phyloP scores from a whole-genome alignment of 2,888 invertebrate species.

The Drosophila aldrichi region DNA sequence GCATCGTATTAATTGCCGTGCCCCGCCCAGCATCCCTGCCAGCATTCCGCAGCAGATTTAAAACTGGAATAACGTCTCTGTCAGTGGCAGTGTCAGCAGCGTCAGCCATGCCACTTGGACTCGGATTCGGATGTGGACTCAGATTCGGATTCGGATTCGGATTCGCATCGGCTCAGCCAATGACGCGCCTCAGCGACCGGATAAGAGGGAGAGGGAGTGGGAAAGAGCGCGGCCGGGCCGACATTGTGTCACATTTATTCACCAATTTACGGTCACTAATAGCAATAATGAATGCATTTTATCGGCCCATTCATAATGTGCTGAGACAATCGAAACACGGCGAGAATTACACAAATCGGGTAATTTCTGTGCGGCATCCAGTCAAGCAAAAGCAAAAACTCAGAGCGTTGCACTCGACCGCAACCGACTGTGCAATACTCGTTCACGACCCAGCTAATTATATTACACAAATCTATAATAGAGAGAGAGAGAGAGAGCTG shows the following conservation, averaged over 20 bases:
- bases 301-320: conserved; percentile 78
- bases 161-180: conserved; percentile 44
- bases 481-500: no score
- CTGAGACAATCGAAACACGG: conserved; percentile 56
- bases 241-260: conserved; percentile 75
- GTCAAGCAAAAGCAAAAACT: conserved; percentile 1
- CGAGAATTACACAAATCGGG: conserved; percentile 57
- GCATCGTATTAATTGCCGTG: conserved; percentile 72
- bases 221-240: conserved; percentile 19
- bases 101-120: conserved; percentile 17
- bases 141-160: not conserved
- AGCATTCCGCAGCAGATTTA: conserved; percentile 59
- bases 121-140: no score
- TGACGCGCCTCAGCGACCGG: conserved; percentile 44
- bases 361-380: conserved; percentile 48
- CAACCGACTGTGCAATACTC: not conserved
- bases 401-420: not conserved
- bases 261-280: conserved; percentile 82
- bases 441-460: not conserved
- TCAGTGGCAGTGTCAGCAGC: conserved; percentile 53
- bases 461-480: not conserved
- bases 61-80: conserved; percentile 80
- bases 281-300: conserved; percentile 83
- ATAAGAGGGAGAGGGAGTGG: conserved; percentile 2
- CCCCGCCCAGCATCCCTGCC: conserved; percentile 7